Evolutionary conservation across 2,888 invertebrate genomes (phyloP).

Genomic region (Orthosia incerta): DNA sequence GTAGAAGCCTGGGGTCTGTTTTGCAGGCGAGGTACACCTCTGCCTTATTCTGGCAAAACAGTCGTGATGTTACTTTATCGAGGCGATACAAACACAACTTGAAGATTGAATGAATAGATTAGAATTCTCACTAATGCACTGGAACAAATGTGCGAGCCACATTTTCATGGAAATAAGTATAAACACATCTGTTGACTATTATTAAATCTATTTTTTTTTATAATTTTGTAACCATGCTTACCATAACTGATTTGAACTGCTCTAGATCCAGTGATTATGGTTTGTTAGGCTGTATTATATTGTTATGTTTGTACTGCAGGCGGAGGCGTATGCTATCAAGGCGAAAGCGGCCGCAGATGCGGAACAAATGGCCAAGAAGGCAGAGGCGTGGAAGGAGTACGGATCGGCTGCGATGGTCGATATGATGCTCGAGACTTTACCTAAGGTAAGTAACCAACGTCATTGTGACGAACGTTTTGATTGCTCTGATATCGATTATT

Average conservation of each 20-base stretch:
- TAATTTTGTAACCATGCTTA: constrained; percentile 1
- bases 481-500: constrained; percentile 10
- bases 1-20: too few species aligned
- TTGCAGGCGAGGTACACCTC: too few species aligned
- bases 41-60: not conserved
- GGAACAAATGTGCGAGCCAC: not conserved
- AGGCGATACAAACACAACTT: not conserved
- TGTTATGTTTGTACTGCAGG: constrained; percentile 79
- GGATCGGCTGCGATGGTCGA: constrained; percentile 98
- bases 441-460: constrained; percentile 93
- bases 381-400: constrained; percentile 99
- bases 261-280: constrained; percentile 28
- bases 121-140: constrained; percentile 2
- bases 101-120: not conserved
- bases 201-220: not conserved
- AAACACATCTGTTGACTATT: not conserved
- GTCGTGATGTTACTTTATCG: not conserved
- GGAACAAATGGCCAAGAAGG: constrained; percentile 99
- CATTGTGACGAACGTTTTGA: constrained; percentile 8
- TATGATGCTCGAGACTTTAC: constrained; percentile 98
- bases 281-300: constrained; percentile 39
- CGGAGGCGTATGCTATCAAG: constrained; percentile 97
- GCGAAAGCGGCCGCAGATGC: constrained; percentile 99
- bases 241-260: constrained; percentile 28
- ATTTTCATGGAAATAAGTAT: too few species aligned